Evolutionary conservation across 2,888 invertebrate species (phyloP).

Genomic region (Caenorhabditis auriculariae): DNA sequence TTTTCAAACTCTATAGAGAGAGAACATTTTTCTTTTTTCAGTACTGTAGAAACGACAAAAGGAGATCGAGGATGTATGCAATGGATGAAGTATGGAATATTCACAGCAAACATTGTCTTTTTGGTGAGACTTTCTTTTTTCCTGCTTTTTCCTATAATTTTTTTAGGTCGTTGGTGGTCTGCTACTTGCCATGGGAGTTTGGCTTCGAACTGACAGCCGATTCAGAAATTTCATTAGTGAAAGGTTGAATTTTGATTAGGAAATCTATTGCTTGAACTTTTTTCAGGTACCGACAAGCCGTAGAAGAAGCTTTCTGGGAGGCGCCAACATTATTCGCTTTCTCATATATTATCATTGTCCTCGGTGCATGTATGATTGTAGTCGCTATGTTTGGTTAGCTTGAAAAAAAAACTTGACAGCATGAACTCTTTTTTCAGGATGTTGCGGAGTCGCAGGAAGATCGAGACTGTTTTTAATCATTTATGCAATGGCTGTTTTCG

Average conservation of each 20-base stretch:
- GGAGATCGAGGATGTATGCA: slow-evolving; percentile 19
- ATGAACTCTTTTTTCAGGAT: slow-evolving; percentile 36
- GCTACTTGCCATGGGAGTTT: slow-evolving; percentile 51
- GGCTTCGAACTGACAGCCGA: slow-evolving; percentile 58
- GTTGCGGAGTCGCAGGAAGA: slow-evolving; percentile 53
- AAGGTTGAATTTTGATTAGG: slow-evolving; percentile 18
- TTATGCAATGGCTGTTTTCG: slow-evolving; percentile 48
- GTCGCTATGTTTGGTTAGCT: slow-evolving; percentile 53
- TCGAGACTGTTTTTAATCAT: slow-evolving; percentile 47
- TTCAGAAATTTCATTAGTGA: slow-evolving; percentile 62
- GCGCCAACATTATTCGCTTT: slow-evolving; percentile 60
- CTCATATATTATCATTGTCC: slow-evolving; percentile 61
- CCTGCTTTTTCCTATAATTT: not conserved
- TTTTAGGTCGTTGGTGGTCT: slow-evolving; percentile 53
- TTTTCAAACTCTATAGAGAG: no score
- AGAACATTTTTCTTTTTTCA: slow-evolving; percentile 5
- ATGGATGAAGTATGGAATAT: slow-evolving; percentile 51
- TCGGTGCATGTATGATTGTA: slow-evolving; percentile 55
- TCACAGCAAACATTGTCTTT: slow-evolving; percentile 53
- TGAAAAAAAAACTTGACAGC: not conserved
- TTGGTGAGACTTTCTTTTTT: slow-evolving; percentile 18
- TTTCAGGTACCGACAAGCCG: slow-evolving; percentile 56
- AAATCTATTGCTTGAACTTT: not conserved
- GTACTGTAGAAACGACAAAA: slow-evolving; percentile 5
- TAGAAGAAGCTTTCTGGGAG: slow-evolving; percentile 60